Evolutionary conservation across 2,113 vertebrate genomes (phyloP).

Genomic region (Sander vitreus): DNA sequence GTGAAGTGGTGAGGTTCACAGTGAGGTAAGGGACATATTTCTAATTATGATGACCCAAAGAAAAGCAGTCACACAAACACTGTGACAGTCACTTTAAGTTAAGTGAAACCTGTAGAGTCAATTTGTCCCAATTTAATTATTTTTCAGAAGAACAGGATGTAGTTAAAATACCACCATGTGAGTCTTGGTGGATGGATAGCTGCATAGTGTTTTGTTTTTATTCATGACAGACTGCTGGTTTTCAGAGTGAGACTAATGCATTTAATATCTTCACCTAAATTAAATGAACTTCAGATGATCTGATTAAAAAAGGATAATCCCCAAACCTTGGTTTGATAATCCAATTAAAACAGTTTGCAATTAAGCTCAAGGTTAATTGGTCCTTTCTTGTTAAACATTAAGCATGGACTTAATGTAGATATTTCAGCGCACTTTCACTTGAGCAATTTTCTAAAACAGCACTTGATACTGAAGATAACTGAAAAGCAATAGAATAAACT

Average conservation of each 20-base stretch:
- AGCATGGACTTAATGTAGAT: background rate
- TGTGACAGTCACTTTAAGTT: background rate
- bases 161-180: background rate
- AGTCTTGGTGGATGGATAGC: background rate
- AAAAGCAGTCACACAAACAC: background rate
- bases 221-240: background rate
- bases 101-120: background rate
- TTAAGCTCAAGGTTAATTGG: slow-evolving; percentile 34
- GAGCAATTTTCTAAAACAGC: slow-evolving; percentile 5
- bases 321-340: slow-evolving; percentile 46
- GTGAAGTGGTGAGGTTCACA: slow-evolving; percentile 3
- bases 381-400: slow-evolving; percentile 24
- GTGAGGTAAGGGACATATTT: slow-evolving; percentile 1
- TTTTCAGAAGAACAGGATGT: background rate
- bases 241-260: background rate
- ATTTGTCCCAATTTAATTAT: slow-evolving; percentile 4
- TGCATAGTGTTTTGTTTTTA: background rate
- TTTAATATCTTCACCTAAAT: slow-evolving; percentile 3
- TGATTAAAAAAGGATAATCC: slow-evolving; percentile 48
- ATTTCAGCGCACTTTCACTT: slow-evolving; percentile 3
- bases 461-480: slow-evolving; percentile 15
- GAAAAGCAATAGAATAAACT: background rate
- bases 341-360: slow-evolving; percentile 29
- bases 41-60: background rate
- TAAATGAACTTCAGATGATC: slow-evolving; percentile 8